Percentiles rank a stretch among this genome's conserved stretches.
These are phyloP conservation scores for Petrolisthes manimaculis DNA, from an alignment of 2,888 invertebrate species.

Conservation along the genomic window DNA sequence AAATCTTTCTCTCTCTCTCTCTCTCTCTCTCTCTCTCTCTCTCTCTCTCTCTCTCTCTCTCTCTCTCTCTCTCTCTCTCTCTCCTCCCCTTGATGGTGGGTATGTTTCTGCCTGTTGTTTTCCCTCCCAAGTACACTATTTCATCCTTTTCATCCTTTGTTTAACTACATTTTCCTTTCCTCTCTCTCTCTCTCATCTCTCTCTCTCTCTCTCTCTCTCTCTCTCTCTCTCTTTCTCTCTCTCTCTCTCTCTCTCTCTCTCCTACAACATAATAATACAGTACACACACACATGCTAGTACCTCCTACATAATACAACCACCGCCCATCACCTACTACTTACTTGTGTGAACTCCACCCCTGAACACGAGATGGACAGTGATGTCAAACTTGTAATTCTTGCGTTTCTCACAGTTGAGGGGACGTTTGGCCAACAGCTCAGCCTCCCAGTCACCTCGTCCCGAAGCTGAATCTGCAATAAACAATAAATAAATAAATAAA, in stretches of 20 bases:
- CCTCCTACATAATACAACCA: too few relatives aligned
- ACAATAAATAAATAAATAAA: slow-evolving; percentile 21
- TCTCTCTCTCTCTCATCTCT: neutral
- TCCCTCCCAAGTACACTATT: neutral
- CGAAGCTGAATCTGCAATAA: slow-evolving; percentile 69
- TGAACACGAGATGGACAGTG: slow-evolving; percentile 90
- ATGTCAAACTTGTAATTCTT: slow-evolving; percentile 96
- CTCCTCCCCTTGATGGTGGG: neutral
- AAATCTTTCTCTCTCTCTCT: neutral
- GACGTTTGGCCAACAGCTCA: slow-evolving; percentile 84
- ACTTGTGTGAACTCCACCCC: slow-evolving; percentile 88
- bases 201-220: too few relatives aligned
- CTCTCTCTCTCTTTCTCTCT: too few relatives aligned
- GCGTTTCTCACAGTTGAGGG: slow-evolving; percentile 92
- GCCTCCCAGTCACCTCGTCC: slow-evolving; percentile 77
- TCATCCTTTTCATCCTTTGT: neutral
- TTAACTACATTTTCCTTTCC: neutral
- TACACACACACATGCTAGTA: too few relatives aligned
- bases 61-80: neutral
- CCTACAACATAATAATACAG: too few relatives aligned
- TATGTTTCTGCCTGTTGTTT: neutral
- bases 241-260: too few relatives aligned
- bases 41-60: neutral
- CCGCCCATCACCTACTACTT: slow-evolving; percentile 68
- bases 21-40: neutral